phyloP scores from a whole-genome alignment of 2,888 invertebrate species.

The Dysmachus trigonus region DNA sequence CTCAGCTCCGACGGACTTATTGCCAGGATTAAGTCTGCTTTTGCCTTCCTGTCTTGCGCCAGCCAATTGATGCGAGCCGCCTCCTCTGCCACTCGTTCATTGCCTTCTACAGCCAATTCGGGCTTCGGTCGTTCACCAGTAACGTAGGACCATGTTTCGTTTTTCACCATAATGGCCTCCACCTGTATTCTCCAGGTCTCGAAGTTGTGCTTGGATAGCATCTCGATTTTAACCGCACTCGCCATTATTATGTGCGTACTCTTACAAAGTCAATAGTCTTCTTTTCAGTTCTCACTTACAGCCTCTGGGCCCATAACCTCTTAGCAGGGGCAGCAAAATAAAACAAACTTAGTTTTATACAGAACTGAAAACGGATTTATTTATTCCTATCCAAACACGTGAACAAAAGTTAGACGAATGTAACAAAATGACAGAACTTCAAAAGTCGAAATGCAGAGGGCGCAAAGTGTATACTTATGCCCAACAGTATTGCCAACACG shows the following conservation, averaged over 20 bases:
- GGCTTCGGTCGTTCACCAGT: not conserved
- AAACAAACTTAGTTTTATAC: too few relatives aligned
- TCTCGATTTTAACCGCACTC: not conserved
- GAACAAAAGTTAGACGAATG: too few relatives aligned
- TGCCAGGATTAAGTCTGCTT: constrained; percentile 45
- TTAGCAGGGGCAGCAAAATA: not conserved
- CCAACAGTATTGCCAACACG: too few relatives aligned
- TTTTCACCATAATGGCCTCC: not conserved
- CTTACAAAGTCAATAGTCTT: not conserved
- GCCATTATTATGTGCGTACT: too few relatives aligned
- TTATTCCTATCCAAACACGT: too few relatives aligned
- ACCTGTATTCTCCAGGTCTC: not conserved
- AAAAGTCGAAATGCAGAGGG: too few relatives aligned
- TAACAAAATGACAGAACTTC: too few relatives aligned
- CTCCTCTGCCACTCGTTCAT: not conserved
- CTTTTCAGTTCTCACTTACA: not conserved
- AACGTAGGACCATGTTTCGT: not conserved
- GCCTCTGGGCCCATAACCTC: constrained; percentile 10
- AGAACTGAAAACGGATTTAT: too few relatives aligned
- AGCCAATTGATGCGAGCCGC: not conserved
- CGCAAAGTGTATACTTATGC: too few relatives aligned
- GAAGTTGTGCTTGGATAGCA: not conserved
- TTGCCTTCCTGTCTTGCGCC: not conserved
- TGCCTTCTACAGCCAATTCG: not conserved
- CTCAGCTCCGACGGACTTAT: constrained; percentile 44